A percentile compares a stretch with the other conserved stretches of the same genome.
Conservation (phyloP, 2,113 vertebrate genomes). For the Xyrauchen texanus region DNA sequence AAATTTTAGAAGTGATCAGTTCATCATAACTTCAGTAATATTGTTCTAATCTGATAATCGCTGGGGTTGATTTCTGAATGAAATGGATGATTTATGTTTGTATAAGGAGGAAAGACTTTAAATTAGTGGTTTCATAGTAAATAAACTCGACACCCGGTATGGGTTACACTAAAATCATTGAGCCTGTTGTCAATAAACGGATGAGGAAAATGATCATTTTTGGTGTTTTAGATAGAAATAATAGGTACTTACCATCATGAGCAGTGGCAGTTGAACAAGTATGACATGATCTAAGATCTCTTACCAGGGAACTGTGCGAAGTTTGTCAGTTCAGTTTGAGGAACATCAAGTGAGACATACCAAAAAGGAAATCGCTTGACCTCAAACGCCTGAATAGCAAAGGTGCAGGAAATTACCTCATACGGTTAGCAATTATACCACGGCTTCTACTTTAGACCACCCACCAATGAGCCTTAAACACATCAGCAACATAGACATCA, state of each 20-base stretch:
- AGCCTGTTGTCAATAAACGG: too few species aligned
- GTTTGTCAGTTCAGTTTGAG: constrained; percentile 55
- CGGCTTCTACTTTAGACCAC: constrained; percentile 35
- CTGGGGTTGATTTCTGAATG: not conserved
- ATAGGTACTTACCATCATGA: constrained; percentile 49
- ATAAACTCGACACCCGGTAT: too few species aligned
- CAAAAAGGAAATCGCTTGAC: constrained; percentile 62
- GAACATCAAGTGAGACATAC: constrained; percentile 51
- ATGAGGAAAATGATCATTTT: too few species aligned
- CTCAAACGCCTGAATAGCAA: constrained; percentile 55
- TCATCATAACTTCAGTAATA: too few species aligned
- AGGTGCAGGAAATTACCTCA: constrained; percentile 58
- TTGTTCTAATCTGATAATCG: constrained; percentile 3
- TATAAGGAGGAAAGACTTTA: too few species aligned
- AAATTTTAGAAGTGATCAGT: not conserved
- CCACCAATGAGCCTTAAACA: constrained; percentile 15
- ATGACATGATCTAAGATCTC: constrained; percentile 1
- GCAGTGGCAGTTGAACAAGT: constrained; percentile 16
- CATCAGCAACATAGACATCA: not conserved
- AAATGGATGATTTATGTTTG: not conserved
- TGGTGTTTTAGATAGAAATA: not conserved
- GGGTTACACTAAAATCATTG: too few species aligned
- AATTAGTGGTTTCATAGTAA: too few species aligned
- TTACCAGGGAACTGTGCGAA: constrained; percentile 45
- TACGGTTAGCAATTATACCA: constrained; percentile 39